Conservation (phyloP, 2,113 vertebrate species). For the Columba livia region DNA sequence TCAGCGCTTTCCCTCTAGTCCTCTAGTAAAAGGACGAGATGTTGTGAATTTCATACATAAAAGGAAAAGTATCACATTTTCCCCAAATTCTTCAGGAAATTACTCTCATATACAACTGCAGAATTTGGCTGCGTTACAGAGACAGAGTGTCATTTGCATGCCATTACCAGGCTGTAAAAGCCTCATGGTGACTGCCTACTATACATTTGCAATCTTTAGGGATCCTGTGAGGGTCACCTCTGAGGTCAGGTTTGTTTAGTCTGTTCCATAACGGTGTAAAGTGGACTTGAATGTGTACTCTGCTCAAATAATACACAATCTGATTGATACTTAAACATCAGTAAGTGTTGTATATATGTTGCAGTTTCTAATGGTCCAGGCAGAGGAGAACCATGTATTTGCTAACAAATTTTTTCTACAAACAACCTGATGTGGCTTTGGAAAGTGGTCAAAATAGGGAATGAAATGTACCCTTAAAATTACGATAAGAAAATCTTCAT, state of each 20-base stretch:
- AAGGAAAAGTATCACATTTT: constrained; percentile 82
- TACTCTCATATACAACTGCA: constrained; percentile 81
- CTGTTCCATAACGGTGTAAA: constrained; percentile 76
- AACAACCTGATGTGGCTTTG: constrained; percentile 66
- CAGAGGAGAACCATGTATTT: constrained; percentile 71
- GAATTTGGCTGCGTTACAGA: constrained; percentile 77
- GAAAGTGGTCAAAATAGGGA: constrained; percentile 64
- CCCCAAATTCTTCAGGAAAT: constrained; percentile 90
- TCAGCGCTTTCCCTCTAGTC: constrained; percentile 22
- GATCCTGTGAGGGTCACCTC: constrained; percentile 71
- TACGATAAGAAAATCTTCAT: not conserved
- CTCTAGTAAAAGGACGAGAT: constrained; percentile 62
- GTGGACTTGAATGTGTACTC: constrained; percentile 78
- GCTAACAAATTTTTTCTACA: constrained; percentile 77
- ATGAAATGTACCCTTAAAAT: not conserved
- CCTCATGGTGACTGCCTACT: constrained; percentile 70
- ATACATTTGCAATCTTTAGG: constrained; percentile 70
- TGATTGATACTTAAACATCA: constrained; percentile 77
- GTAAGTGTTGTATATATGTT: constrained; percentile 66
- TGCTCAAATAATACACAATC: constrained; percentile 74
- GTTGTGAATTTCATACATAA: constrained; percentile 75
- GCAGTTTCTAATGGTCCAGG: constrained; percentile 65
- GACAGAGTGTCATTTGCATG: constrained; percentile 76
- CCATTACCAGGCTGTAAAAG: constrained; percentile 79
- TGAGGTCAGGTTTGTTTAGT: constrained; percentile 84